Base-by-base conservation (phyloP, 2,113 vertebrate genomes). In the Brachypteracias leptosomus region DNA sequence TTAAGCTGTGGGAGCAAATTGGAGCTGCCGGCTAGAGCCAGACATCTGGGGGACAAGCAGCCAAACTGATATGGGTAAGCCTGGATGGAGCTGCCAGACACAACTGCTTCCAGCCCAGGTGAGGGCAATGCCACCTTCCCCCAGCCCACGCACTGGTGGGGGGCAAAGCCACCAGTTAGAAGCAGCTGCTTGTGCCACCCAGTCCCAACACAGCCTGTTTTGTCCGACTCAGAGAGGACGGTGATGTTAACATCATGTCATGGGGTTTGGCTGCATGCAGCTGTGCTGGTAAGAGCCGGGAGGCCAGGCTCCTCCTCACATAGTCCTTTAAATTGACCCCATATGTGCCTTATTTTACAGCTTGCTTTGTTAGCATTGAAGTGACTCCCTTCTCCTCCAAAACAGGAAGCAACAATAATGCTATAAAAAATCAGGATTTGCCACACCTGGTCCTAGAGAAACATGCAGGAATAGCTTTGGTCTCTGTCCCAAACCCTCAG, bases 71-170 rank as follows among this genome's bases (percentile, higher is more conserved):
- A 0, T 22, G 35, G 77, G 46, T 40, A 40, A 88, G 71, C 25
- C 40, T 57, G n/a, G 46, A 58, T 0, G 1, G 77, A 93, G 74
- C 44, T 92, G 84, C 84, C 2, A 9, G 44, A 58, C 40, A 26
- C 8, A 5, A 58, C 52, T 0, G 0, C 89, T 78, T 85, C 84
- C 84, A 93, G 46, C 52, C 58, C 5, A 2, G 58, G 25, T 42
- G 49, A 51, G 67, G 47, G 84, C 3, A 12, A 31, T 67, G 82
- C 71, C 6, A 8, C 74, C 81, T 85, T 81, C 17, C 61, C 42
- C 59, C 5, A 0, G 68, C 28, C 12, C 24, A 58, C 3, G 1
- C 55, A 13, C 5, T 3, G 4, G n/a, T 4, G 0, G n/a, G 54
- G 33, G 33, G 38, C 63, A 93, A 86, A 95, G 72, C 55, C 72